Evolutionary conservation across 2,888 invertebrate genomes (phyloP), one percentile per base, ranked within the genome.

Genomic region (Pandemis cinnamomeana): DNA sequence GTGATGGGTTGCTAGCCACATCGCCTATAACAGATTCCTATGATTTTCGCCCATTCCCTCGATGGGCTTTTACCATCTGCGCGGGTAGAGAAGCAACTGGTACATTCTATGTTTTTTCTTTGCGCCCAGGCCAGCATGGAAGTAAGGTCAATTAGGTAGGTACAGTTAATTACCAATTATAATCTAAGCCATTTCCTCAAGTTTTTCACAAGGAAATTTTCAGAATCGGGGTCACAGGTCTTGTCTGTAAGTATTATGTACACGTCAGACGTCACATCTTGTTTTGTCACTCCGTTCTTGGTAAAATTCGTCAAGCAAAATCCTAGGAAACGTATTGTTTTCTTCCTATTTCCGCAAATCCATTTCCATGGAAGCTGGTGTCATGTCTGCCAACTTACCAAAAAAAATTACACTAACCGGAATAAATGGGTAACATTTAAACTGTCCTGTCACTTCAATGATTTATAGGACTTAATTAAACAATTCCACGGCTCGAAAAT

Each of bases 401-500:
- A 62, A 36, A 41, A 42, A 8, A 62, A 72, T 48, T 27, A 36
- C 7, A 41, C 10, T 2, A 7, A 58, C 61, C 8, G 11, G 68
- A 73, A 60, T 60, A n/a, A 68, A 46, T 48, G 4, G 62, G 67
- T 68, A 63, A 61, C 10, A 44, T 64, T n/a, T 10, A 63, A 63
- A 13, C 44, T 36, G 27, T 36, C 27, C 44, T 63, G 72, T 41
- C 53, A 44, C 55, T 55, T 13, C 53, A 70, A 51, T 42, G 36
- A 62, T 60, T 69, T 70, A 55, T 69, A 6, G 2, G 36, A 66
- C 58, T 64, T 41, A 62, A 68, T 68, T 68, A 55, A 68, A 55
- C 41, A 55, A 63, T 53, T 48, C 36, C 15, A 69, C 53, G 46
- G 20, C n/a, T 46, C 46, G 4, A 46, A 63, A 44, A 20, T 15